Percentiles rank a stretch among this genome's conserved stretches.
These are phyloP conservation scores for Baronia brevicornis DNA, from an alignment of 2,888 invertebrate species.

Conservation along the genomic window DNA sequence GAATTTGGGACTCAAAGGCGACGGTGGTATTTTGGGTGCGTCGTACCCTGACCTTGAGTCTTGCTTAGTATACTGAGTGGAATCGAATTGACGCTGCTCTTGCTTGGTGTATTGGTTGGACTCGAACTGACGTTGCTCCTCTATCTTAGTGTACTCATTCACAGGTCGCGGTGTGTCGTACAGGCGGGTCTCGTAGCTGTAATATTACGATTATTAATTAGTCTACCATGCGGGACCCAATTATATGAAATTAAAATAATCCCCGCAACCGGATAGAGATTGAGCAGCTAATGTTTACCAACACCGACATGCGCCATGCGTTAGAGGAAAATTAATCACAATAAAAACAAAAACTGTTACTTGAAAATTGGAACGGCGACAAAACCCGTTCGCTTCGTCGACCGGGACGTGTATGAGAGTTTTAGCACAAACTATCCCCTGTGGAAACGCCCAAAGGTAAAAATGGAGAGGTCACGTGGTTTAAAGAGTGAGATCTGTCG, in stretches of 20 bases:
- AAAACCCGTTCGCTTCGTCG: constrained; percentile 7
- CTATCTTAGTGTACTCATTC: constrained; percentile 47
- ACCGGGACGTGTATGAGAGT: constrained; percentile 9
- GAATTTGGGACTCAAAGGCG: constrained; percentile 66
- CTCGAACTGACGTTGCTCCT: constrained; percentile 35
- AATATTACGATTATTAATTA: constrained; percentile 38
- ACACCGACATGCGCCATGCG: constrained; percentile 42
- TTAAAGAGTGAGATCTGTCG: constrained; percentile 4
- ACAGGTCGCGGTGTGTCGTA: constrained; percentile 70
- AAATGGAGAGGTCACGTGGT: constrained; percentile 8
- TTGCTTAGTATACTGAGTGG: constrained; percentile 39
- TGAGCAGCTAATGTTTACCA: constrained; percentile 25
- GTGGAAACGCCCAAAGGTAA: constrained; percentile 14
- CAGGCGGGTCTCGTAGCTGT: constrained; percentile 72
- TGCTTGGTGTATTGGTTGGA: constrained; percentile 36
- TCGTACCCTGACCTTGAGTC: constrained; percentile 56
- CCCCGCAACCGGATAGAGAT: constrained; percentile 16
- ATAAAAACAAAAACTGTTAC: constrained; percentile 15
- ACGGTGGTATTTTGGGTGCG: constrained; percentile 37
- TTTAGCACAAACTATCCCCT: constrained; percentile 11
- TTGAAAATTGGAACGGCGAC: constrained; percentile 7
- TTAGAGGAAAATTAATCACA: constrained; percentile 19
- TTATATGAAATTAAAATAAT: constrained; percentile 14
- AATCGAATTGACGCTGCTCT: constrained; percentile 40
- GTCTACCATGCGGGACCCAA: constrained; percentile 15